A percentile compares a stretch with the other conserved stretches of the same genome.
These are phyloP conservation scores for Buathra laborator DNA, from an alignment of 2,888 invertebrate species.

Conservation along the genomic window DNA sequence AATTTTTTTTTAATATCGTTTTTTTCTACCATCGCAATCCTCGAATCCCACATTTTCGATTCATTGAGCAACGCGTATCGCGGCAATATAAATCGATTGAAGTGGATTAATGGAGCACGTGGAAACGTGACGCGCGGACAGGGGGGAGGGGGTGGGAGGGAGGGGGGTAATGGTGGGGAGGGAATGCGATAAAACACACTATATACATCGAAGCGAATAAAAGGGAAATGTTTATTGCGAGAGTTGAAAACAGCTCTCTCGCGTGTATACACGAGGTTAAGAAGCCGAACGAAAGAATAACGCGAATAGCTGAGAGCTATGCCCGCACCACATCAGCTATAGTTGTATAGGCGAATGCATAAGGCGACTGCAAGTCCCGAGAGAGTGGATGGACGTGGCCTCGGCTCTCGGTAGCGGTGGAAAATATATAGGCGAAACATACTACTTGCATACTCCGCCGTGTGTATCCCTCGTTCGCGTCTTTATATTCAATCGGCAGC, in stretches of 20 bases:
- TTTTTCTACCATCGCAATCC: conserved; percentile 8
- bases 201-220: conserved; percentile 51
- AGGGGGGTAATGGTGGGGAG: too few species aligned
- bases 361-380: conserved; percentile 54
- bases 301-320: background rate
- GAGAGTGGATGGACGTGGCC: conserved; percentile 66
- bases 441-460: background rate
- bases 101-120: conserved; percentile 50
- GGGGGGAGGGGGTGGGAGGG: too few species aligned
- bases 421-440: conserved; percentile 28
- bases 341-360: background rate
- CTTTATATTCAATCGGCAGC: conserved; percentile 58
- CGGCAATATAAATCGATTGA: conserved; percentile 21
- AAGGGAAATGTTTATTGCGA: conserved; percentile 63
- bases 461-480: background rate
- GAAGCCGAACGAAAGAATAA: conserved; percentile 25
- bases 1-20: background rate
- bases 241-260: conserved; percentile 36
- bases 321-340: background rate
- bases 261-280: conserved; percentile 35
- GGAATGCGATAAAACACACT: conserved; percentile 1
- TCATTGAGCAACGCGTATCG: conserved; percentile 38
- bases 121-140: conserved; percentile 36
- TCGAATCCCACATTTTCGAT: background rate
- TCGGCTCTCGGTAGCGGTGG: conserved; percentile 44